Evolutionary conservation across 1,140 invertebrate species (phyloP).

Genomic region (Heliconius melpomene): DNA sequence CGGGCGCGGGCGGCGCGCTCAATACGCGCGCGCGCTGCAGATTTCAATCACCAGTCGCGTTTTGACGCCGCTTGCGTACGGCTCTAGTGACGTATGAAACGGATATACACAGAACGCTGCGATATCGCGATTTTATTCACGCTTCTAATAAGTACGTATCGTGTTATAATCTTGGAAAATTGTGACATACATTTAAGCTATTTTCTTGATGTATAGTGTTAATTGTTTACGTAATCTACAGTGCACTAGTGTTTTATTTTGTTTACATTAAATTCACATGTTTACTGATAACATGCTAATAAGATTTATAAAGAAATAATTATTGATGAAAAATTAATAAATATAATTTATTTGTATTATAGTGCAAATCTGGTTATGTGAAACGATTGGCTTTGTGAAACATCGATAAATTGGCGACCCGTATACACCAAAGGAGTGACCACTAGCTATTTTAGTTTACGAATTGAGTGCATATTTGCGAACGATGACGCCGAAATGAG

Average conservation of each 20-base stretch:
- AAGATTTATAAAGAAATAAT: neutral
- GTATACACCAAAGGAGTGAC: neutral
- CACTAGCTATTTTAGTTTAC: neutral
- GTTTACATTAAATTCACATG: conserved; percentile 55
- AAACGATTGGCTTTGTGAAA: conserved; percentile 2
- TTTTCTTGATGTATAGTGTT: neutral
- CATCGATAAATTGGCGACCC: neutral
- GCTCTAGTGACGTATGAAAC: conserved; percentile 46
- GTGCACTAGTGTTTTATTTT: conserved; percentile 35
- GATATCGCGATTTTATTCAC: conserved; percentile 59
- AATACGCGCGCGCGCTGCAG: conserved; percentile 75
- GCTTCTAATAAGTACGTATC: conserved; percentile 65
- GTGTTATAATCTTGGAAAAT: conserved; percentile 22
- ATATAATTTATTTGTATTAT: neutral
- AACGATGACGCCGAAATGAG: conserved; percentile 43
- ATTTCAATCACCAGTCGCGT: conserved; percentile 61
- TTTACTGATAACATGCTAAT: conserved; percentile 20
- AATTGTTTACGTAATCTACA: conserved; percentile 16
- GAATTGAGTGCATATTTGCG: conserved; percentile 31
- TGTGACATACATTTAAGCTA: neutral
- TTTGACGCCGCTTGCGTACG: conserved; percentile 60
- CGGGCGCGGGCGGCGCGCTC: conserved; percentile 63
- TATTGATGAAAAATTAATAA: neutral
- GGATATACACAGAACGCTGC: conserved; percentile 55
- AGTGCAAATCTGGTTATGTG: neutral